Base-by-base conservation (phyloP, 2,888 invertebrate genomes). In the Germaria angustata region DNA sequence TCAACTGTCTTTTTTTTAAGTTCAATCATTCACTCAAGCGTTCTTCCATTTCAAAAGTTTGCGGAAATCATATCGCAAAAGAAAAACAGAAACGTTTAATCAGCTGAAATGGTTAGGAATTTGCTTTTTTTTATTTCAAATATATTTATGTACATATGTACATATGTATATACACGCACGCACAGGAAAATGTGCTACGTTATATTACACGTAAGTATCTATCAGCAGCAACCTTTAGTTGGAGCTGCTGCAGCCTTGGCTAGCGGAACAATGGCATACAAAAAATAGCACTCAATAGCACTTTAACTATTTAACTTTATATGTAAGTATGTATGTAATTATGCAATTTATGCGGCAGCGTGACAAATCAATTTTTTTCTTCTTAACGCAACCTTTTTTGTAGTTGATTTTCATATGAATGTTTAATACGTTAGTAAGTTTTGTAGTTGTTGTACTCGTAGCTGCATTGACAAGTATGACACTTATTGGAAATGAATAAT, bases 271-370 rank as follows among this genome's bases (percentile, higher is more conserved):
- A 53, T 41, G 51, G 32, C 34, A 69, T n/a, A n/a, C n/a, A 71
- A 71, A 65, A 65, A 6, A 28, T 15, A 69, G 46, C 71, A 41
- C 32, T 76, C 65, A 63, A 49, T 20, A 28, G 6, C 6, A 28
- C 28, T 28, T 28, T 28, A 28, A 28, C 28, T 28, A 28, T 28
- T 28, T 28, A 28, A 17, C 6, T 28, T n/a, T 51, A n/a, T 32
- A 8, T 32, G 32, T 15, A 28, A 3, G 51, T 85, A 86, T 84
- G 22, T 84, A 86, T 84, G 85, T 87, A 86, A 87, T 87, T 87
- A 87, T 89, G 89, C 88, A 89, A 88, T 89, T 89, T 89, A 88
- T 88, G 89, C 87, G 46, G 87, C 89, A 87, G 86, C 88, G 87
- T 89, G 89, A 85, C 85, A 85, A 85, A 84, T 85, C 85, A 85